Evolutionary conservation across 2,797 vertebrate genomes (phyloP).

Genomic region (Mormyrus hasselquistii): DNA sequence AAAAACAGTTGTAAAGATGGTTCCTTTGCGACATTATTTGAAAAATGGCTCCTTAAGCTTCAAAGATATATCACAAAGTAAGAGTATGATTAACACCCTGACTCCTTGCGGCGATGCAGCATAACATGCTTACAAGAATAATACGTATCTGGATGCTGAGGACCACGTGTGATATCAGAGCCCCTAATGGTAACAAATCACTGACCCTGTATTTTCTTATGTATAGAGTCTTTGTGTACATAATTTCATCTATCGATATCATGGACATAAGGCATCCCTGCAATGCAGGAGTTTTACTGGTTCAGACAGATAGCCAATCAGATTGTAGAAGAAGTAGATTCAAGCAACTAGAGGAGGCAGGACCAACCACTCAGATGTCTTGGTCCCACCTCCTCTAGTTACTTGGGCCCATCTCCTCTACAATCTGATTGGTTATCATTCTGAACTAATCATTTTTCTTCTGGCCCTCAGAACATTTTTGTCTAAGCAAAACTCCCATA

Average conservation of each 20-base stretch:
- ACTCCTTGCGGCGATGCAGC: not conserved
- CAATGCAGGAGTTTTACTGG: not conserved
- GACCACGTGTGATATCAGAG: not conserved
- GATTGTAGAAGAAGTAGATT: not conserved
- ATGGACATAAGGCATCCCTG: constrained; percentile 32
- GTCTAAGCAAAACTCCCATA: not conserved
- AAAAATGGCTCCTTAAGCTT: not conserved
- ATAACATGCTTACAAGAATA: not conserved
- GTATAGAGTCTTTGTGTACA: constrained; percentile 36
- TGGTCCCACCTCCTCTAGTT: not conserved
- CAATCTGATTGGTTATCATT: not conserved
- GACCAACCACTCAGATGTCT: not conserved
- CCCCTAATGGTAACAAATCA: constrained; percentile 26
- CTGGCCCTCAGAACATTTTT: not conserved
- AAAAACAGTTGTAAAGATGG: not conserved
- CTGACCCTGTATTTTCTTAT: constrained; percentile 38
- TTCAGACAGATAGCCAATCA: not conserved
- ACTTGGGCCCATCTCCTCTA: not conserved
- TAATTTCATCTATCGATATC: constrained; percentile 47
- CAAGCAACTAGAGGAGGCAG: not conserved
- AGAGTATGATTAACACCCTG: not conserved
- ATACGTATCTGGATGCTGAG: not conserved
- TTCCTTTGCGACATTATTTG: not conserved
- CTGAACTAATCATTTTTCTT: not conserved
- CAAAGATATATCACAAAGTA: not conserved